Conservation (phyloP, 53 echinoderm and acorn worm genomes). For the Mesocentrotus franciscanus region DNA sequence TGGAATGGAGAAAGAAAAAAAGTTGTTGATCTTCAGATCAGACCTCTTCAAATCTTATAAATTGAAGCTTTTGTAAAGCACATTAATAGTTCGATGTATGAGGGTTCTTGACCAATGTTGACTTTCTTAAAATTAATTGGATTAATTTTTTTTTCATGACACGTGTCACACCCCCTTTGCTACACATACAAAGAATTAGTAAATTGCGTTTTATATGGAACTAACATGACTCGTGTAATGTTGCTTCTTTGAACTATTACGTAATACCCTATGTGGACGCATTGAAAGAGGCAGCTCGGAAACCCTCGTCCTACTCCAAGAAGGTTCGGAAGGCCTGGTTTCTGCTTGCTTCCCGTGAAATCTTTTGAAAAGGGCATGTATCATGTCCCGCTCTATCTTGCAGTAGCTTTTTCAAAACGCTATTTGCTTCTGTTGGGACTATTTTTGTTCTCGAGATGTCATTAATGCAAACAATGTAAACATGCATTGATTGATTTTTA, state of each 20-base stretch:
- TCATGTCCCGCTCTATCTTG: background rate
- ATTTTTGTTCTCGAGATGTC: background rate
- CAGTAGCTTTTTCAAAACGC: background rate
- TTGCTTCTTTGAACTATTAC: no score
- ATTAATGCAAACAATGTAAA: no score
- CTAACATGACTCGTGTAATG: no score
- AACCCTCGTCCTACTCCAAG: background rate
- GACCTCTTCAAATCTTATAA: background rate
- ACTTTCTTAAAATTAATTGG: no score
- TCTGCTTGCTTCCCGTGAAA: background rate
- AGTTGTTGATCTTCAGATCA: background rate
- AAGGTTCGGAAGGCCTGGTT: background rate
- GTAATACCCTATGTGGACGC: no score
- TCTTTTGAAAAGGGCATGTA: background rate
- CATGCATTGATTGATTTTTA: no score
- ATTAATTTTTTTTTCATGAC: no score
- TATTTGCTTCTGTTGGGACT: background rate
- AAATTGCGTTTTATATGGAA: no score
- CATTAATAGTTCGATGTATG: background rate
- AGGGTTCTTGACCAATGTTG: background rate
- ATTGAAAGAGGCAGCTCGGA: no score
- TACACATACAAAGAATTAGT: no score
- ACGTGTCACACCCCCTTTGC: no score
- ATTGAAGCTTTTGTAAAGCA: background rate
- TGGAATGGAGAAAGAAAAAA: background rate